phyloP scores from a whole-genome alignment of 2,113 vertebrate genomes.

The Steatornis caripensis region DNA sequence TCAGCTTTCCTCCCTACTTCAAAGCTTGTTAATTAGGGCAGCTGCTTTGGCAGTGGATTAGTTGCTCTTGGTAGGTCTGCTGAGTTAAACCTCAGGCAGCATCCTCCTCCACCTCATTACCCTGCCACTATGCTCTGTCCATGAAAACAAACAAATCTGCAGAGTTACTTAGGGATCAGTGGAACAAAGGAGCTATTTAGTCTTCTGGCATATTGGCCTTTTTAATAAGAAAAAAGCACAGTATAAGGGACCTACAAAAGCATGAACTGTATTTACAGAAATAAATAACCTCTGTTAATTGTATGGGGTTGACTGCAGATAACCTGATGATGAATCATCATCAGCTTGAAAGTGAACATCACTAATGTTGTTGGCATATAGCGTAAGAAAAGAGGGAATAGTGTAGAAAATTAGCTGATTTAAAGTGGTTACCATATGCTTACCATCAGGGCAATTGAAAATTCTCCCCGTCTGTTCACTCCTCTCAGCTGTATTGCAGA shows the following conservation, averaged over 20 bases:
- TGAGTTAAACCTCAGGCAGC: not conserved
- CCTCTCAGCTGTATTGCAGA: not conserved
- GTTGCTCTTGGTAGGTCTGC: not conserved
- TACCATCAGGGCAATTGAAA: not conserved
- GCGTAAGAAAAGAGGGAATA: not conserved
- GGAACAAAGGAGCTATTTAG: not conserved
- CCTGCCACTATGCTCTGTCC: not conserved
- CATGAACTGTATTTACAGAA: not conserved
- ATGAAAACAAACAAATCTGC: slow-evolving; percentile 30
- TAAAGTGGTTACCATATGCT: not conserved
- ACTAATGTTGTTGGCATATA: not conserved
- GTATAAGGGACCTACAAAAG: not conserved
- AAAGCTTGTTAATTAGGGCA: slow-evolving; percentile 47
- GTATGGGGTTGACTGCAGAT: not conserved
- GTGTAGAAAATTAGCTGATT: not conserved
- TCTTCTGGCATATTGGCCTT: not conserved
- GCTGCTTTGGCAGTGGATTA: slow-evolving; percentile 41
- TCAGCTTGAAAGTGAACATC: not conserved
- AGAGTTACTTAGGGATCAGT: not conserved
- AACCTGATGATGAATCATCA: not conserved
- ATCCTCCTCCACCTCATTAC: not conserved
- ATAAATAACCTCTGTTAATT: not conserved
- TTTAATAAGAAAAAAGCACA: not conserved
- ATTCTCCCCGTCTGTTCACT: not conserved
- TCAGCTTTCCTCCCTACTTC: not conserved